Base-by-base conservation (phyloP, 2,888 invertebrate species). In the Mystacides longicornis region DNA sequence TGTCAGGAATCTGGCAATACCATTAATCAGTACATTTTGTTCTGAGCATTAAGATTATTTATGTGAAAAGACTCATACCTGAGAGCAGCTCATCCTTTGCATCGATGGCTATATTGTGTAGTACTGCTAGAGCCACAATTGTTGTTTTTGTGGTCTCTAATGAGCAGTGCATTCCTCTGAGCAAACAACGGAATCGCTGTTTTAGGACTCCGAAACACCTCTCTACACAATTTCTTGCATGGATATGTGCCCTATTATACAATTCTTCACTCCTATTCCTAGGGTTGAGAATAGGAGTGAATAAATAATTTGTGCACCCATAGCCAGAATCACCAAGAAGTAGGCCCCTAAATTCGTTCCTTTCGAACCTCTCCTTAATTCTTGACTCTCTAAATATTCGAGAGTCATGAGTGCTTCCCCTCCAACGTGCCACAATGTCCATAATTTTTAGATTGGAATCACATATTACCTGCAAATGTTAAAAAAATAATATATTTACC, bases 351-450 rank as follows among this genome's bases (percentile, higher is more conserved):
- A 60, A 56, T 18, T 55, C 46, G 11, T 47, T 49, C 5, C 31
- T 9, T n/a, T 62, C 58, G 51, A 60, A 58, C 9, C 57, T 20
- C 19, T 47, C 11, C 14, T 58, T 55, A 3, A 62, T 42, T 9
- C 48, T n/a, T 33, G 45, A 51, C 43, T 54, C 61, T 45, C 23
- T 53, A 37, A 59, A 59, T 23, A 64, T 62, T 46, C 61, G 51
- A 3, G 60, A 59, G 33, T 62, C 63, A 57, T 62, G 63, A 11
- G 59, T 55, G 23, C 61, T 60, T 49, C 63, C 62, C 43, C 61
- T 59, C 63, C 63, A 63, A 7, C 53, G 56, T 31, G 62, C 62
- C 7, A 64, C 62, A 48, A 58, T 62, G 45, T 61, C 59, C 54
- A 51, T 58, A 5, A 64, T 64, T 46, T 60, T 45, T 27, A 62